phyloP scores from a whole-genome alignment of 1,140 invertebrate genomes.

The Psilanteris sp. region DNA sequence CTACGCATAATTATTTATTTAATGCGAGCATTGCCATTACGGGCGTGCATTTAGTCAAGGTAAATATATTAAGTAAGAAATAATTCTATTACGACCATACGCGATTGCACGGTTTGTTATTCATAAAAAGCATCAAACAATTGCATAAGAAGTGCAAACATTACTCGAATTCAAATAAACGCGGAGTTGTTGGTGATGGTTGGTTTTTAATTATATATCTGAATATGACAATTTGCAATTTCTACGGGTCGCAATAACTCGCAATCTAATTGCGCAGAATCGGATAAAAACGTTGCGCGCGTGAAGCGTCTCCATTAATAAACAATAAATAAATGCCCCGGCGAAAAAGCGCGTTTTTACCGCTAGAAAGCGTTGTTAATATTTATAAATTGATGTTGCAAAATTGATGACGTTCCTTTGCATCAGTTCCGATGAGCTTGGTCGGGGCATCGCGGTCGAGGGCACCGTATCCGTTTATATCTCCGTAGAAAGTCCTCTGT shows the following conservation, averaged over 20 bases:
- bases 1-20: no score
- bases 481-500: constrained; percentile 59
- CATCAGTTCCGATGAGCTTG: constrained; percentile 44
- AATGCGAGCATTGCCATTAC: no score
- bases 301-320: constrained; percentile 5
- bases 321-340: constrained; percentile 25
- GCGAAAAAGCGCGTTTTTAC: constrained; percentile 26
- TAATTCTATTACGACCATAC: no score
- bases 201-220: no score
- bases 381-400: constrained; percentile 33
- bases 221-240: no score
- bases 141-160: no score
- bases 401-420: constrained; percentile 44
- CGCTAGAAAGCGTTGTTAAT: constrained; percentile 36
- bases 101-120: no score
- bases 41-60: no score
- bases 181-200: no score
- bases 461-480: constrained; percentile 50
- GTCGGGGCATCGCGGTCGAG: constrained; percentile 44
- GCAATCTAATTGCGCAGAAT: constrained; percentile 11
- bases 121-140: no score
- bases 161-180: no score
- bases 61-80: no score
- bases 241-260: constrained; percentile 9
- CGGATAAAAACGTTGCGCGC: neutral